These are phyloP conservation scores for Sclerodermus sp. DNA, from an alignment of 2,888 invertebrate genomes.

Conservation along the genomic window DNA sequence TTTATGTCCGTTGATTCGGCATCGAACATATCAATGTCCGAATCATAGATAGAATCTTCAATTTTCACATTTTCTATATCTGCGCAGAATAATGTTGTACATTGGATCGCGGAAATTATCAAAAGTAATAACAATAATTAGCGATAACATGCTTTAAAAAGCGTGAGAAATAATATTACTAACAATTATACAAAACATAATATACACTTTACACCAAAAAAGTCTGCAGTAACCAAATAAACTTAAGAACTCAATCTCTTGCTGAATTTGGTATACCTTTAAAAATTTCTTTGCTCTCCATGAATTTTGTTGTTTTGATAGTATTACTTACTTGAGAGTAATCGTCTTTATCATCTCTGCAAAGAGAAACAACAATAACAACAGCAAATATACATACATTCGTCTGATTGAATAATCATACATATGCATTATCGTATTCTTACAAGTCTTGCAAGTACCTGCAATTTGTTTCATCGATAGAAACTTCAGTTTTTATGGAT, in stretches of 20 bases:
- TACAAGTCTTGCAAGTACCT: neutral
- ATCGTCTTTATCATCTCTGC: neutral
- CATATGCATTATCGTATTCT: slow-evolving; percentile 16
- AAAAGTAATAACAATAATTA: neutral
- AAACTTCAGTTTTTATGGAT: slow-evolving; percentile 21
- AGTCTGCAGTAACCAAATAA: neutral
- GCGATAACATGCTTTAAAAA: neutral
- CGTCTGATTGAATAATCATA: neutral
- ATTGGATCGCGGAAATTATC: slow-evolving; percentile 6
- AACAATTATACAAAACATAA: slow-evolving; percentile 1
- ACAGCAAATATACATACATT: neutral
- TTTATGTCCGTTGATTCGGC: slow-evolving; percentile 62
- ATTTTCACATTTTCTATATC: slow-evolving; percentile 31
- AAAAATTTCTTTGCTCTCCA: slow-evolving; percentile 24
- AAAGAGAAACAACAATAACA: neutral
- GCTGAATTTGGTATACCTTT: slow-evolving; percentile 32
- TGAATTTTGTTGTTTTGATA: slow-evolving; percentile 13
- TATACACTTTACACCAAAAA: neutral
- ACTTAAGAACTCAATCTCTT: slow-evolving; percentile 4
- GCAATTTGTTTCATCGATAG: neutral
- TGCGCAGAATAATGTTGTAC: slow-evolving; percentile 15
- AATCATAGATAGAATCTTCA: slow-evolving; percentile 34
- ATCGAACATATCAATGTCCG: slow-evolving; percentile 62
- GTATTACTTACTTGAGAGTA: slow-evolving; percentile 18
- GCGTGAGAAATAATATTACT: slow-evolving; percentile 3